Base-by-base conservation (phyloP, 2,888 invertebrate species). In the Polymixis flavicincta region DNA sequence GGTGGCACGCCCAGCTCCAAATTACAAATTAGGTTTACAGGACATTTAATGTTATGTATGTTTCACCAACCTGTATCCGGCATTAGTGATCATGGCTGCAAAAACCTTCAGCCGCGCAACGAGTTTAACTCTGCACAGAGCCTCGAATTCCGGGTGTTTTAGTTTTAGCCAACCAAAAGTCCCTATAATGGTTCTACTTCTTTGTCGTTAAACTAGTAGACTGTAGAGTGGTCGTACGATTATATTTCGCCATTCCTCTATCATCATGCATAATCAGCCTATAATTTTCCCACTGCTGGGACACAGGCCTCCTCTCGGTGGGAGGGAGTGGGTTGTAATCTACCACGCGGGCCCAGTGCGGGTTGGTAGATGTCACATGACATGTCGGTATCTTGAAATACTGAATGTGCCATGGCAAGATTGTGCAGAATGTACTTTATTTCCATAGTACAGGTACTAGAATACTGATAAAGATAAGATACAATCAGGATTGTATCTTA, bases 401-500 rank as follows among this genome's bases (percentile, higher is more conserved):
- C 22, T 50, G 28, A 48, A 28, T 52, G 28, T 28, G 13, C 13
- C 13, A 64, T 48, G 25, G 64, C 65, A 65, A 14, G 22, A 65
- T 48, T 19, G 48, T 52, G 48, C 25, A 42, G 42, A 63, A 42
- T 42, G n/a, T 63, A 32, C 22, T 59, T 57, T 45, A 52, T 45
- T 68, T 64, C 42, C 17, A 50, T 54, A 14, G 28, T 54, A 70
- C 25, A n/a, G n/a, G n/a, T n/a, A n/a, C n/a, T n/a, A n/a, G n/a
- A n/a, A n/a, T n/a, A n/a, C n/a, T n/a, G n/a, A n/a, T n/a, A n/a
- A n/a, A n/a, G n/a, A n/a, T n/a, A n/a, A n/a, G n/a, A n/a, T n/a
- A n/a, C n/a, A n/a, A n/a, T n/a, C n/a, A n/a, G 57, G 37, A 67
- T 42, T 13, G 2, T 66, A 85, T 82, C 63, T 82, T 82, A 85